A percentile compares a stretch with the other conserved stretches of the same genome.
These are phyloP conservation scores for Aelia acuminata DNA, from an alignment of 2,888 invertebrate species.

Conservation along the genomic window DNA sequence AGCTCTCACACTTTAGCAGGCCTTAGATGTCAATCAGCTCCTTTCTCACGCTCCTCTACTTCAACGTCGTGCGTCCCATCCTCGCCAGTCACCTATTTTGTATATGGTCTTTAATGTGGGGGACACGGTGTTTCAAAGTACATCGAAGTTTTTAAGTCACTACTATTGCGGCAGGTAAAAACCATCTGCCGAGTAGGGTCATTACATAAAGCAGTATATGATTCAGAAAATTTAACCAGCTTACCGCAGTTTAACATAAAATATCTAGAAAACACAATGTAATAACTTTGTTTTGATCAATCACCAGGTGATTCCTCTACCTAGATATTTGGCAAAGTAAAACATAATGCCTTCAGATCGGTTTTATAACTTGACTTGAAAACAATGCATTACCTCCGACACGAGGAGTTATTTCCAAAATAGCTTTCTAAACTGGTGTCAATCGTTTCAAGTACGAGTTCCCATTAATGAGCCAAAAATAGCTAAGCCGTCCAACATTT, in stretches of 20 bases:
- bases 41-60: slow-evolving; percentile 36
- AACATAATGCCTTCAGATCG: neutral
- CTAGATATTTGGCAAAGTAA: neutral
- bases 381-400: neutral
- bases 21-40: slow-evolving; percentile 33
- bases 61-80: slow-evolving; percentile 19
- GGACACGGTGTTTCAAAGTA: neutral
- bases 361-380: neutral
- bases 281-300: too few species aligned
- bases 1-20: slow-evolving; percentile 38
- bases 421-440: neutral
- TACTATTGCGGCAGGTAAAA: too few species aligned
- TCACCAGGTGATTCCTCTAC: too few species aligned
- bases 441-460: neutral
- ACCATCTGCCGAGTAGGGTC: too few species aligned
- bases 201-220: too few species aligned
- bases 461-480: neutral
- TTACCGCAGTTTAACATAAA: too few species aligned
- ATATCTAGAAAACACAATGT: too few species aligned
- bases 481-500: neutral
- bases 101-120: neutral
- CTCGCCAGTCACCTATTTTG: neutral
- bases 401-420: neutral
- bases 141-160: neutral
- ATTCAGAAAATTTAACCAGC: too few species aligned